These are phyloP conservation scores for Pemphredon lugubris DNA, from an alignment of 2,888 invertebrate genomes.

Conservation along the genomic window DNA sequence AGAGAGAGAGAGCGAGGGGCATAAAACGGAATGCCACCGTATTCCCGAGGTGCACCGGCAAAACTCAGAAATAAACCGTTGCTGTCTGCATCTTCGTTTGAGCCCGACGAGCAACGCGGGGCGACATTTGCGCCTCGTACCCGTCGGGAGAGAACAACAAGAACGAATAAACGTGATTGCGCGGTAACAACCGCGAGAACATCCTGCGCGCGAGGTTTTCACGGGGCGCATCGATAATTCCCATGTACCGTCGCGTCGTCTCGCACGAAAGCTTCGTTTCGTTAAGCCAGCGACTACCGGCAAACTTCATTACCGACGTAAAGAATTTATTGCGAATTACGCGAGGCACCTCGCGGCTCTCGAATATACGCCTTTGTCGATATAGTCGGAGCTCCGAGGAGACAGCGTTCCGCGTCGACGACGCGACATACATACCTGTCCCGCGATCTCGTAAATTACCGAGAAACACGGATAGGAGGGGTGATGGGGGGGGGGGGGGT, in stretches of 20 bases:
- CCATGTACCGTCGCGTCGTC: slow-evolving; percentile 13
- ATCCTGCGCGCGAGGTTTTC: slow-evolving; percentile 48
- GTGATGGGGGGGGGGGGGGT: neutral
- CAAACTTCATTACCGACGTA: too few relatives aligned
- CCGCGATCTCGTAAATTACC: neutral
- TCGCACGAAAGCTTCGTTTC: too few relatives aligned
- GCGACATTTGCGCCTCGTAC: slow-evolving; percentile 30
- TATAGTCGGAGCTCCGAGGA: too few relatives aligned
- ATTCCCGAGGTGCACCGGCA: slow-evolving; percentile 48
- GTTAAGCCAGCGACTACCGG: too few relatives aligned
- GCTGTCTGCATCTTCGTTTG: slow-evolving; percentile 33
- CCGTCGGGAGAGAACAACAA: slow-evolving; percentile 39
- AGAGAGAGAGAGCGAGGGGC: too few relatives aligned
- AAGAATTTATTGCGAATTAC: too few relatives aligned
- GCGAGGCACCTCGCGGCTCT: too few relatives aligned
- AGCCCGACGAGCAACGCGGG: slow-evolving; percentile 18
- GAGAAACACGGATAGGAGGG: neutral
- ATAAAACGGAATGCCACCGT: slow-evolving; percentile 51
- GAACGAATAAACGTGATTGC: slow-evolving; percentile 34
- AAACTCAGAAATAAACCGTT: slow-evolving; percentile 63
- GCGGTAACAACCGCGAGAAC: slow-evolving; percentile 51
- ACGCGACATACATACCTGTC: too few relatives aligned
- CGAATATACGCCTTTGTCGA: too few relatives aligned
- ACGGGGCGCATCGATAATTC: slow-evolving; percentile 47
- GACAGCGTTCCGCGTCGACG: too few relatives aligned